A percentile compares a stretch with the other conserved stretches of the same genome.
Conservation (phyloP, 1,140 invertebrate species). For the Idris sp. region DNA sequence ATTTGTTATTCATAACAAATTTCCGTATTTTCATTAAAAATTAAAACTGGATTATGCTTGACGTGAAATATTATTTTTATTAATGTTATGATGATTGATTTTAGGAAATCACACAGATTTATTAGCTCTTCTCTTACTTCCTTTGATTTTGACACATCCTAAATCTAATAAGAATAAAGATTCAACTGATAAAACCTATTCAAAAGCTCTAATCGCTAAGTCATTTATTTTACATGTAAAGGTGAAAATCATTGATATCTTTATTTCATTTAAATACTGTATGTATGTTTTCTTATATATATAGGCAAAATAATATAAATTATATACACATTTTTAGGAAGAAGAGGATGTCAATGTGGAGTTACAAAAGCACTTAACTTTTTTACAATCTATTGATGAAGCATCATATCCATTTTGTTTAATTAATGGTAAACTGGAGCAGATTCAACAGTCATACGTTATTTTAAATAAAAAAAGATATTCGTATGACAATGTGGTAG, state of each 20-base stretch:
- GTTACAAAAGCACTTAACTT: not conserved
- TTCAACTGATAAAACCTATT: conserved; percentile 2
- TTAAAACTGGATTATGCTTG: no score
- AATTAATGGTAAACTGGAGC: not conserved
- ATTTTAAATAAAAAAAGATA: not conserved
- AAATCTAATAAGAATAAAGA: conserved; percentile 3
- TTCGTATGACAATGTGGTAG: not conserved
- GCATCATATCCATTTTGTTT: not conserved
- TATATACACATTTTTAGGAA: conserved; percentile 1
- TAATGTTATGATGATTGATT: no score
- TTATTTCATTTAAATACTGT: no score
- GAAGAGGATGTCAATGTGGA: not conserved
- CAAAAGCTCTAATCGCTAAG: conserved; percentile 22
- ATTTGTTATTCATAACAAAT: no score
- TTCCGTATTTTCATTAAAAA: no score
- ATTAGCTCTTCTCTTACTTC: conserved; percentile 17
- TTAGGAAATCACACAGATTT: conserved; percentile 16
- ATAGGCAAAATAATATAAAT: no score
- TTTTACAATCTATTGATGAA: not conserved
- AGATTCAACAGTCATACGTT: not conserved
- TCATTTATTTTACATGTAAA: conserved; percentile 24
- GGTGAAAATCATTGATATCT: no score
- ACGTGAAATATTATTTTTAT: no score
- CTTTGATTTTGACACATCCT: conserved; percentile 1
- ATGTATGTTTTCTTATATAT: no score